Base-by-base conservation (phyloP, 2,888 invertebrate species). In the Choristoneura rosaceana region DNA sequence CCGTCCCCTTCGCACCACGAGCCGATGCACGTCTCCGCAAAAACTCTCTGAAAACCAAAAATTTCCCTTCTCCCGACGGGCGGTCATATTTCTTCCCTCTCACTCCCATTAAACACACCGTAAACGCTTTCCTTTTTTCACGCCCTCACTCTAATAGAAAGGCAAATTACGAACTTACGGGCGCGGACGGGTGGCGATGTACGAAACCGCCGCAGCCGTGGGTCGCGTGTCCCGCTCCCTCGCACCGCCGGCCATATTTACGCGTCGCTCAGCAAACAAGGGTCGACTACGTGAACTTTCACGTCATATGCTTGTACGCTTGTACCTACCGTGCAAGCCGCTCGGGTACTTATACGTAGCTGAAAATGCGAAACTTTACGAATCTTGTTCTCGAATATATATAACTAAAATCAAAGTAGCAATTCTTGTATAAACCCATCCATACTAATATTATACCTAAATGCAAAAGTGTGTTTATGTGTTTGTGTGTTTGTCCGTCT, bases 101-200 rank as follows among this genome's bases (percentile, higher is more conserved):
- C 94, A 79, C 94, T 93, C 94, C 89, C 93, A 93, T 93, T 93
- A 94, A 94, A 92, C 93, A 93, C 91, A 81, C 94, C 93, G 93
- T 94, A 94, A 94, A 93, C 92, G 94, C 94, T 94, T 94, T 94
- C 94, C 93, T 93, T 94, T 94, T 94, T 94, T 93, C 93, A 94
- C 94, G 93, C 94, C 94, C 94, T 93, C 93, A 87, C 90, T 93
- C 92, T 94, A 94, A 94, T 94, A 94, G 94, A 94, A 94, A 94
- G 94, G 93, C 94, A 93, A 94, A 94, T 94, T 93, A 94, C 93
- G 93, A 93, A 93, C 93, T 94, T 94, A 93, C 93, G 91, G 91
- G 92, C 92, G 93, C 93, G 91, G 93, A 93, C 93, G 93, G 93
- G 93, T 92, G 92, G 92, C 93, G 91, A 92, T 93, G 93, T 93